These are phyloP conservation scores for Cyprinus carpio DNA, from an alignment of 2,113 vertebrate species.

Conservation along the genomic window DNA sequence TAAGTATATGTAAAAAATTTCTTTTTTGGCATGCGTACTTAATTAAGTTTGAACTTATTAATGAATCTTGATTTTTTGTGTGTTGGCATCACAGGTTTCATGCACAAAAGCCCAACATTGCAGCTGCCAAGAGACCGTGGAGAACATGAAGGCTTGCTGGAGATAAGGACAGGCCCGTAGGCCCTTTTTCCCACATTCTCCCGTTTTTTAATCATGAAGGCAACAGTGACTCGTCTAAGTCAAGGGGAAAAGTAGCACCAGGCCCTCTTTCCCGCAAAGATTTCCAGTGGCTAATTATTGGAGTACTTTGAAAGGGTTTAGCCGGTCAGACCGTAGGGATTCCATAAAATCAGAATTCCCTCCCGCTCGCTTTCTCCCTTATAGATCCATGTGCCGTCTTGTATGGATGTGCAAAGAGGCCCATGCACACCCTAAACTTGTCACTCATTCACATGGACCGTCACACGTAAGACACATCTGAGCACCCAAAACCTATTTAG, in stretches of 20 bases:
- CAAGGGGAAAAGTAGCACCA: constrained; percentile 64
- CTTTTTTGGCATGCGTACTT: too few relatives aligned
- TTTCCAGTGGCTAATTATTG: constrained; percentile 68
- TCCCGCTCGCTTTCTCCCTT: constrained; percentile 9
- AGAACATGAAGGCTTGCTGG: constrained; percentile 18
- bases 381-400: constrained; percentile 27
- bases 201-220: constrained; percentile 32
- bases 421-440: constrained; percentile 44
- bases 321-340: constrained; percentile 61
- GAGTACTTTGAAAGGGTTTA: constrained; percentile 68
- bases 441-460: constrained; percentile 37
- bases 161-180: neutral
- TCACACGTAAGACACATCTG: constrained; percentile 3
- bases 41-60: neutral
- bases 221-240: constrained; percentile 63
- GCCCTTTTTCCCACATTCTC: constrained; percentile 23
- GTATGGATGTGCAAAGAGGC: constrained; percentile 28
- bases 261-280: constrained; percentile 61
- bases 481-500: constrained; percentile 64
- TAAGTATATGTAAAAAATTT: too few relatives aligned
- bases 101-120: neutral
- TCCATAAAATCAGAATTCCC: constrained; percentile 68
- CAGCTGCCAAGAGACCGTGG: constrained; percentile 34
- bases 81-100: neutral
- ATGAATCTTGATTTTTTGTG: neutral